These are phyloP conservation scores for Pseudomyrmex flavicornis DNA, from an alignment of 1,140 invertebrate species.

Conservation along the genomic window DNA sequence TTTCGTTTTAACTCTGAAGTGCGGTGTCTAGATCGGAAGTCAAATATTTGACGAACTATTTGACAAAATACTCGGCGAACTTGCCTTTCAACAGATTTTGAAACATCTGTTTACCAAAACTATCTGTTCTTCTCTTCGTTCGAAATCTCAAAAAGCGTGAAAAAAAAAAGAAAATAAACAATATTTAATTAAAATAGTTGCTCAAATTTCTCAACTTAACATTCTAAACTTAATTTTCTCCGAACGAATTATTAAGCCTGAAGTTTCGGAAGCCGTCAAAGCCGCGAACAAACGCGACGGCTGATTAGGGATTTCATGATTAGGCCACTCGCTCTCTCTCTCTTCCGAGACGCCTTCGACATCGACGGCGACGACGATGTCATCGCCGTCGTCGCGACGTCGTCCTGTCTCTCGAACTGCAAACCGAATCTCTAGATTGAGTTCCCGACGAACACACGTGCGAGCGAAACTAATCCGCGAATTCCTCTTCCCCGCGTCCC, in stretches of 20 bases:
- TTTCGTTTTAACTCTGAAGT: background rate
- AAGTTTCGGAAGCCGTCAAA: conserved; percentile 11
- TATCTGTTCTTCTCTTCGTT: background rate
- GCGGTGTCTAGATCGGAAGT: background rate
- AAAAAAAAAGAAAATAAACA: background rate
- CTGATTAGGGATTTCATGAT: conserved; percentile 77
- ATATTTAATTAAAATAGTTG: background rate
- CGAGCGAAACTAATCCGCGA: conserved; percentile 76
- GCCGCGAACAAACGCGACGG: conserved; percentile 58
- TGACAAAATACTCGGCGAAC: background rate
- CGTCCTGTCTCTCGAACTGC: conserved; percentile 69
- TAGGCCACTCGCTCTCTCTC: conserved; percentile 60
- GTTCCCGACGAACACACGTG: conserved; percentile 76
- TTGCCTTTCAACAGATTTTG: background rate
- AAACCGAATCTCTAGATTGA: conserved; percentile 80
- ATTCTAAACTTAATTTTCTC: too few relatives aligned
- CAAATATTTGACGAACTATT: conserved; percentile 17
- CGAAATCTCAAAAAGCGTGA: background rate
- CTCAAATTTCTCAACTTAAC: background rate
- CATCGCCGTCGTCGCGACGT: conserved; percentile 43
- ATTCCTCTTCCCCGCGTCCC: conserved; percentile 38
- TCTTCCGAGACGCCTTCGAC: background rate
- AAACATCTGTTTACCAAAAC: conserved; percentile 3
- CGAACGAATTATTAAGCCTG: conserved; percentile 28
- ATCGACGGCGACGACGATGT: conserved; percentile 22